A percentile compares a stretch with the other conserved stretches of the same genome.
These are phyloP conservation scores for Pyrochroa serraticornis DNA, from an alignment of 2,888 invertebrate species.

Conservation along the genomic window DNA sequence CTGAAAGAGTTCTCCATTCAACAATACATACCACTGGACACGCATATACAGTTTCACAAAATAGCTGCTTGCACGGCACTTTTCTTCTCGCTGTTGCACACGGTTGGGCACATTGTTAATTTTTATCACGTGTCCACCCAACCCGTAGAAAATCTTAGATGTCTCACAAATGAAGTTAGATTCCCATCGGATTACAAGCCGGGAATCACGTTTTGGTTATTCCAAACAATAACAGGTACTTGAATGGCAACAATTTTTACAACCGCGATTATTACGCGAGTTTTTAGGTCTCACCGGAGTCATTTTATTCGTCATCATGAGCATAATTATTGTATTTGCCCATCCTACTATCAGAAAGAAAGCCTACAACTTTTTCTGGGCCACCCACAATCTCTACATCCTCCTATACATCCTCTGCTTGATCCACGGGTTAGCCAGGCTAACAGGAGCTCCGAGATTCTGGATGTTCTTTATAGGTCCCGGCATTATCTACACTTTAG, in stretches of 20 bases:
- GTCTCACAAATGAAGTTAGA: slow-evolving; percentile 91
- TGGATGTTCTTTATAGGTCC: slow-evolving; percentile 95
- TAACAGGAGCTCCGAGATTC: slow-evolving; percentile 90
- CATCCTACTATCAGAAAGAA: slow-evolving; percentile 90
- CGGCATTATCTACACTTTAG: slow-evolving; percentile 85
- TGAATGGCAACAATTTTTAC: slow-evolving; percentile 9
- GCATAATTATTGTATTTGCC: slow-evolving; percentile 95
- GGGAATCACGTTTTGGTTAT: slow-evolving; percentile 94
- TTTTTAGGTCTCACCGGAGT: slow-evolving; percentile 83
- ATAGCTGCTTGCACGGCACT: slow-evolving; percentile 94
- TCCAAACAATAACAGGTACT: slow-evolving; percentile 89
- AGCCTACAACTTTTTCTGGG: slow-evolving; percentile 95
- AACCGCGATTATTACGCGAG: background rate
- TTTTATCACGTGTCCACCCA: slow-evolving; percentile 98
- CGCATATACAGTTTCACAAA: slow-evolving; percentile 96
- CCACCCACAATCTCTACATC: slow-evolving; percentile 89
- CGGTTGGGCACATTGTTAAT: slow-evolving; percentile 94
- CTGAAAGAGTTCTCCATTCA: slow-evolving; percentile 92
- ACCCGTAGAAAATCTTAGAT: slow-evolving; percentile 88
- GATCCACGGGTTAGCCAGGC: slow-evolving; percentile 87
- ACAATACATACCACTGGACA: slow-evolving; percentile 92
- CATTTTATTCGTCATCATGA: slow-evolving; percentile 86
- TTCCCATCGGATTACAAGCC: slow-evolving; percentile 94
- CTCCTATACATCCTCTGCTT: slow-evolving; percentile 84
- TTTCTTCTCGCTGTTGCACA: slow-evolving; percentile 91